Percentiles rank a stretch among this genome's conserved stretches.
phyloP scores from a whole-genome alignment of 2,888 invertebrate species.

The Drosophila emarginata region DNA sequence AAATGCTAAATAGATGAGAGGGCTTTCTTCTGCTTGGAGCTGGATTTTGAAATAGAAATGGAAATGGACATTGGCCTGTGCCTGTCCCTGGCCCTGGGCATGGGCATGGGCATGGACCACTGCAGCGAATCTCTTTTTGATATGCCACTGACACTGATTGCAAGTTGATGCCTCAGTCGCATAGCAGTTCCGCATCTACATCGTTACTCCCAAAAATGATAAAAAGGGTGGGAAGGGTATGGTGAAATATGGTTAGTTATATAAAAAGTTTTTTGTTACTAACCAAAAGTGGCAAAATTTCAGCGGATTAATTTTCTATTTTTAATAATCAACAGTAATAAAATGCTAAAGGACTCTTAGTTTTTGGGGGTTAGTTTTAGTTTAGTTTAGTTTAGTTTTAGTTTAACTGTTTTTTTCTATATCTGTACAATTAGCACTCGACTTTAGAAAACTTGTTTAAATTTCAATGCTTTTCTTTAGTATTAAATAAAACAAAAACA shows the following conservation, averaged over 20 bases:
- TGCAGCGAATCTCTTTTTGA: constrained; percentile 24
- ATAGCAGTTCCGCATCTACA: background rate
- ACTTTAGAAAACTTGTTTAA: no score
- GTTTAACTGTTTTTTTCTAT: no score
- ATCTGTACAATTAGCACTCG: no score
- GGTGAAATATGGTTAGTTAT: background rate
- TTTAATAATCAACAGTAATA: background rate
- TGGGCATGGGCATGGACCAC: background rate
- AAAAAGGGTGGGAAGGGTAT: background rate
- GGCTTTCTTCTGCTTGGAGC: background rate
- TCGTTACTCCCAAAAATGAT: background rate
- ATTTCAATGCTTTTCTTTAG: no score
- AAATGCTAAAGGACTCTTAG: no score
- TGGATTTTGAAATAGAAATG: background rate
- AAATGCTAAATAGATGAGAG: constrained; percentile 24
- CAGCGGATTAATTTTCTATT: background rate
- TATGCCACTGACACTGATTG: constrained; percentile 24
- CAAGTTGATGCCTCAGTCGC: constrained; percentile 16
- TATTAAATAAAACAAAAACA: no score
- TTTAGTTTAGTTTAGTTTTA: no score
- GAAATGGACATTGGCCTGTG: background rate
- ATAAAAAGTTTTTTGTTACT: background rate
- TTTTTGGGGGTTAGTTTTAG: no score
- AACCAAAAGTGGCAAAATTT: background rate
- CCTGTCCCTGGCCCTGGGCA: background rate